A percentile compares a stretch with the other conserved stretches of the same genome.
phyloP scores from a whole-genome alignment of 2,888 invertebrate species.

The Dynastes maya region DNA sequence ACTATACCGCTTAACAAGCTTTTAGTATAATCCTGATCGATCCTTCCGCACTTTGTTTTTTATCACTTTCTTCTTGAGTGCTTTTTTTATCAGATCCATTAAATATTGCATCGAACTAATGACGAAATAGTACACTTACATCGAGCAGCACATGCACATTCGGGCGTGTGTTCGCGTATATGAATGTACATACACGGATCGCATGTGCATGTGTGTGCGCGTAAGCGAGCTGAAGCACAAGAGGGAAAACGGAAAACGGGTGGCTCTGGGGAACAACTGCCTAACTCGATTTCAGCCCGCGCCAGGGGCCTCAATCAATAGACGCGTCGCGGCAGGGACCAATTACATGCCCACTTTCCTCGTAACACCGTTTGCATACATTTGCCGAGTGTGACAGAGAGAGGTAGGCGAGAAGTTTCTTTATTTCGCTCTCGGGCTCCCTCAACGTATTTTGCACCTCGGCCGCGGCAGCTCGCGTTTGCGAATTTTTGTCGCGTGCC shows the following conservation, averaged over 20 bases:
- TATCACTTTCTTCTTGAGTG: conserved; percentile 16
- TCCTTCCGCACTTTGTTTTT: background rate
- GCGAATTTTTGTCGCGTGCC: conserved; percentile 51
- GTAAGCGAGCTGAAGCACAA: conserved; percentile 45
- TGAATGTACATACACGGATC: background rate
- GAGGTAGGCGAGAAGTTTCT: conserved; percentile 49
- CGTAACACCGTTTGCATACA: conserved; percentile 73
- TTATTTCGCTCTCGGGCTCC: conserved; percentile 47
- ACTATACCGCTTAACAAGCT: no score
- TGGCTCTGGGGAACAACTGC: conserved; percentile 66
- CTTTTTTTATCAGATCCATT: conserved; percentile 2
- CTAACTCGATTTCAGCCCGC: conserved; percentile 70
- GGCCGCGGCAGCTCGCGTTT: conserved; percentile 44
- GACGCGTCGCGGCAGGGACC: conserved; percentile 71
- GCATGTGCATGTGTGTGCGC: conserved; percentile 7
- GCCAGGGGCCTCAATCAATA: conserved; percentile 71
- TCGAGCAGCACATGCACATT: conserved; percentile 1
- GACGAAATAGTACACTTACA: background rate
- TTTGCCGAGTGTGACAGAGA: conserved; percentile 62
- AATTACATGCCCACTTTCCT: conserved; percentile 73
- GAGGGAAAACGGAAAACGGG: conserved; percentile 47
- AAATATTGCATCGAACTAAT: conserved; percentile 10
- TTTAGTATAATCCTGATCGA: no score
- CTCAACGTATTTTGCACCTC: conserved; percentile 45
- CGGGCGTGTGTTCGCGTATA: background rate